Percentiles rank a stretch among this genome's conserved stretches.
Evolutionary conservation across 2,113 vertebrate genomes (phyloP).

Genomic region (Podarcis raffonei): DNA sequence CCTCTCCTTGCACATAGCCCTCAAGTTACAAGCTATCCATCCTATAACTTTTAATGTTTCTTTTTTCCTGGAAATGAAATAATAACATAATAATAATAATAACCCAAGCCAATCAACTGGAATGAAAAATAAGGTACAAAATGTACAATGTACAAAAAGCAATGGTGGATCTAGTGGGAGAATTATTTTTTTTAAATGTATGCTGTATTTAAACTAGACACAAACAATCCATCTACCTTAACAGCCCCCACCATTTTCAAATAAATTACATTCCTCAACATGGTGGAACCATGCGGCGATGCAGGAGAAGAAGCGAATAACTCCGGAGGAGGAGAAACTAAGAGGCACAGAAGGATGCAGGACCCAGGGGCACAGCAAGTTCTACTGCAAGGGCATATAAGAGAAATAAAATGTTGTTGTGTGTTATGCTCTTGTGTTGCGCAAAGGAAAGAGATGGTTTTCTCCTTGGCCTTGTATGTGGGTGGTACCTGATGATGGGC

Average conservation of each 20-base stretch:
- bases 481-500: neutral
- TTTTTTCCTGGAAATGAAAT: conserved; percentile 42
- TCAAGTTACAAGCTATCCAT: conserved; percentile 20
- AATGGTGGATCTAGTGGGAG: conserved; percentile 14
- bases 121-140: conserved; percentile 50
- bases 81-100: conserved; percentile 21
- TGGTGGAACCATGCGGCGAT: neutral
- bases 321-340: neutral
- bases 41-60: conserved; percentile 40
- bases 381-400: neutral
- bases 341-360: neutral
- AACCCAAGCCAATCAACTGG: conserved; percentile 2
- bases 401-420: neutral
- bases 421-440: neutral
- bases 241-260: conserved; percentile 25
- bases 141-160: neutral
- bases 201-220: conserved; percentile 43
- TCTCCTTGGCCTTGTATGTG: neutral
- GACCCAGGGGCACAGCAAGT: neutral
- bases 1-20: conserved; percentile 38
- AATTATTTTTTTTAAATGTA: conserved; percentile 22
- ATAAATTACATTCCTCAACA: neutral
- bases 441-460: neutral
- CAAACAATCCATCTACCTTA: conserved; percentile 16
- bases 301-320: conserved; percentile 10